These are phyloP conservation scores for Trachymyrmex cornetzi DNA, from an alignment of 1,140 invertebrate genomes.

Conservation along the genomic window DNA sequence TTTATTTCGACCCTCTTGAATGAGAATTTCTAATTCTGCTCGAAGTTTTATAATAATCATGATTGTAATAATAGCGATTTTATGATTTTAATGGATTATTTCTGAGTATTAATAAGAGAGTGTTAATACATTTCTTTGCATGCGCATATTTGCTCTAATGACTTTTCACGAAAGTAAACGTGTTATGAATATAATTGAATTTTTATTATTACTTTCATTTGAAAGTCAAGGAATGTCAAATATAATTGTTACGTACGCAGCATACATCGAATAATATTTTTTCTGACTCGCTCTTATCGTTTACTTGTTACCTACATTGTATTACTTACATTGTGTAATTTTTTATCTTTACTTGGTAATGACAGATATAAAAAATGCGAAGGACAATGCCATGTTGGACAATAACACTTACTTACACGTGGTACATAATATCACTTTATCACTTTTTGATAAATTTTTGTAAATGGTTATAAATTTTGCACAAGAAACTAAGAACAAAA, in stretches of 20 bases:
- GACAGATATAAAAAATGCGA: constrained; percentile 15
- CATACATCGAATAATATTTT: background rate
- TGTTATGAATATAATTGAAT: background rate
- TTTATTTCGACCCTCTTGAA: background rate
- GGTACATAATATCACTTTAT: background rate
- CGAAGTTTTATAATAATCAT: background rate
- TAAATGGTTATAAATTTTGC: background rate
- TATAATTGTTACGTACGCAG: background rate
- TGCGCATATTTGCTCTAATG: background rate
- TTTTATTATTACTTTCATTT: background rate
- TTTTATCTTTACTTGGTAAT: background rate
- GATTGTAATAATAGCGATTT: background rate
- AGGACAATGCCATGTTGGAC: background rate
- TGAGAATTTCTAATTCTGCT: background rate
- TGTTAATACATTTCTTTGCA: too few species aligned
- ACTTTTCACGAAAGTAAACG: background rate
- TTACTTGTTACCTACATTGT: background rate
- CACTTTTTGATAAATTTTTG: background rate
- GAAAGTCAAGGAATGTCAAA: constrained; percentile 7
- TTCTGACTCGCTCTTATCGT: constrained; percentile 19
- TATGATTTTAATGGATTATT: background rate
- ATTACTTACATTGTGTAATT: background rate
- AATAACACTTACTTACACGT: background rate
- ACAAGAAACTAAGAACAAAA: background rate
- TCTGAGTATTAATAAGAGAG: background rate